A percentile compares a stretch with the other conserved stretches of the same genome.
These are phyloP conservation scores for Perca schrenkii DNA, from an alignment of 2,113 vertebrate species.

Conservation along the genomic window DNA sequence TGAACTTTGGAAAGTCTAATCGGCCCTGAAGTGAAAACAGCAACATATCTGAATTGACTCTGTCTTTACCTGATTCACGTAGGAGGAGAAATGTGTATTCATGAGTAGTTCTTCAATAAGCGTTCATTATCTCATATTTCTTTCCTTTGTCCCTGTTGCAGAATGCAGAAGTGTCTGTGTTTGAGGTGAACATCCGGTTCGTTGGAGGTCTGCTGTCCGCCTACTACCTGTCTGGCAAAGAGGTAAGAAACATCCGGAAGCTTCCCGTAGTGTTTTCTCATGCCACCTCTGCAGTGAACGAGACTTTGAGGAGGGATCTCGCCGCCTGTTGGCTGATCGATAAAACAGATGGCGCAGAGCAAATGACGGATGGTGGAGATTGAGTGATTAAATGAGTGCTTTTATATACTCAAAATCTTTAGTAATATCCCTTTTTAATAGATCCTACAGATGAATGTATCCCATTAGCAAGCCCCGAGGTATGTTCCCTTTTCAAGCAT, in stretches of 20 bases:
- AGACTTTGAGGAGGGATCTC: neutral
- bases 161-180: slow-evolving; percentile 97
- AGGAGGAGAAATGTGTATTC: neutral
- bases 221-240: slow-evolving; percentile 98
- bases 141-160: slow-evolving; percentile 64
- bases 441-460: slow-evolving; percentile 18
- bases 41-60: neutral
- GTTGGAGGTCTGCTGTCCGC: slow-evolving; percentile 97
- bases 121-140: neutral
- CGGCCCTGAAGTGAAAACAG: neutral
- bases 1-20: slow-evolving; percentile 16
- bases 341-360: neutral
- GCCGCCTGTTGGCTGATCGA: slow-evolving; percentile 8
- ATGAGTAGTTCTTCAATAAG: neutral
- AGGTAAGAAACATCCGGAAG: slow-evolving; percentile 85
- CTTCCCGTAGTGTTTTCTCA: neutral
- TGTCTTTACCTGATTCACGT: neutral
- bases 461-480: neutral
- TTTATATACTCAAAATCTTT: slow-evolving; percentile 3
- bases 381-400: slow-evolving; percentile 11
- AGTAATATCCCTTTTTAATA: neutral
- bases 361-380: neutral
- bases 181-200: slow-evolving; percentile 99
- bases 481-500: neutral
- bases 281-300: neutral